Evolutionary conservation across 2,888 invertebrate genomes (phyloP), one percentile per base, ranked within the genome.

Genomic region (Drosophila colorata): DNA sequence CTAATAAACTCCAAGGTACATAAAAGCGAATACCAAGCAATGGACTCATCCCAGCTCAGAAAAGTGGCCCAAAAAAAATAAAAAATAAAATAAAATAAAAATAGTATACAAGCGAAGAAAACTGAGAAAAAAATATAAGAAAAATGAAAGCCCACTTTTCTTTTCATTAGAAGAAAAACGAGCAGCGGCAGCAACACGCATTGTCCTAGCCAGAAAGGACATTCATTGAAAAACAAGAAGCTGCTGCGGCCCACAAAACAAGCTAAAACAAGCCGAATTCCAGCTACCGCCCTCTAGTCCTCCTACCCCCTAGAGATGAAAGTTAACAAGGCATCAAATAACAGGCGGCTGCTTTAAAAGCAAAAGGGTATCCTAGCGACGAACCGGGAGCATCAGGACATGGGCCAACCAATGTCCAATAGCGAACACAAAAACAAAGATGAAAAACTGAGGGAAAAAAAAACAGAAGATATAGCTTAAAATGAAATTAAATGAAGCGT

Each of bases 281-380:
- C 77, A 57, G 65, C 33, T 28, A 35, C n/a, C 33, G 1, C 14
- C 13, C 11, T 11, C 4, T n/a, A 46, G 18, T 28, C 28, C 13
- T 28, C 49, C 53, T 13, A 16, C 38, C 28, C 49, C 51, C 23
- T 41, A 41, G 66, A 72, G 74, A 80, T 83, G 72, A 86, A 88
- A 86, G 78, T 83, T 88, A 86, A 86, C 87, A 86, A 86, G 88
- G 86, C 86, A 86, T 88, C 88, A 86, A 83, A 86, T 88, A 83
- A 86, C 84, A 69, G 74, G 61, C 69, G 56, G 72, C 67, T 70
- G 80, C 69, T 68, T 76, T 65, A 63, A 80, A 73, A 84, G 74
- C 52, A 77, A 82, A 87, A 80, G 84, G 83, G 83, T 83, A 87
- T 83, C 83, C 83, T 83, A 83, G 83, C 83, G 83, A 83, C 83